Conservation (phyloP, 2,797 vertebrate species). For the Spinus pinus region DNA sequence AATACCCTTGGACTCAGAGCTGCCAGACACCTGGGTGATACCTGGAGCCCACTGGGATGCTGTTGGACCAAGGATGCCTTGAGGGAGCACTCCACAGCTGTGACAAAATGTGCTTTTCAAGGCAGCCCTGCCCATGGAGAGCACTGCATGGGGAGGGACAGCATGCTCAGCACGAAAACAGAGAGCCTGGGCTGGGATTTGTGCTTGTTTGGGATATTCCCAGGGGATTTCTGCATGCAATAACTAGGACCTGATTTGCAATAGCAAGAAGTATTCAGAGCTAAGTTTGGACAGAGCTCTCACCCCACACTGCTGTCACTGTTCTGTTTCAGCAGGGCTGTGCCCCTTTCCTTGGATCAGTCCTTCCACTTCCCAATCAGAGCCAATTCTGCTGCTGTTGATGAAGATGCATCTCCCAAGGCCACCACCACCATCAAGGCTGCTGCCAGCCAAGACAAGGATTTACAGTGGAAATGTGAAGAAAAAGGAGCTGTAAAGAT, state of each 20-base stretch:
- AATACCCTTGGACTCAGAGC: background rate
- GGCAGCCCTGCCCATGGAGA: background rate
- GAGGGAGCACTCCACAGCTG: background rate
- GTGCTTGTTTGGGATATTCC: background rate
- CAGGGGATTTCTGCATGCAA: background rate
- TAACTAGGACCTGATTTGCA: background rate
- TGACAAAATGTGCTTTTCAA: background rate
- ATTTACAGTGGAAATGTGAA: background rate
- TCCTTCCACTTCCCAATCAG: rapidly evolving
- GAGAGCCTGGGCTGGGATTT: background rate
- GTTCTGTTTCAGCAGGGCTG: background rate
- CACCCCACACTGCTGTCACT: rapidly evolving
- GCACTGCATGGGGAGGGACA: rapidly evolving
- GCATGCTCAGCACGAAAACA: background rate
- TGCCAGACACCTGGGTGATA: background rate
- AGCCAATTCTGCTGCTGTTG: background rate
- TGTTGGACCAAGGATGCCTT: background rate
- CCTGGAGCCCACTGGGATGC: background rate
- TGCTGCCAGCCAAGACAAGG: background rate
- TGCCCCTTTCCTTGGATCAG: background rate
- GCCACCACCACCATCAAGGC: background rate
- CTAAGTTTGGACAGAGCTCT: background rate
- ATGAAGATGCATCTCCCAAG: background rate
- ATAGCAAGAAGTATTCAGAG: background rate
- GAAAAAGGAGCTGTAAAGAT: background rate